These are phyloP conservation scores for Mnemiopsis leidyi DNA, from an alignment of 37 sponge, comb jelly and placozoan genomes.

Conservation along the genomic window DNA sequence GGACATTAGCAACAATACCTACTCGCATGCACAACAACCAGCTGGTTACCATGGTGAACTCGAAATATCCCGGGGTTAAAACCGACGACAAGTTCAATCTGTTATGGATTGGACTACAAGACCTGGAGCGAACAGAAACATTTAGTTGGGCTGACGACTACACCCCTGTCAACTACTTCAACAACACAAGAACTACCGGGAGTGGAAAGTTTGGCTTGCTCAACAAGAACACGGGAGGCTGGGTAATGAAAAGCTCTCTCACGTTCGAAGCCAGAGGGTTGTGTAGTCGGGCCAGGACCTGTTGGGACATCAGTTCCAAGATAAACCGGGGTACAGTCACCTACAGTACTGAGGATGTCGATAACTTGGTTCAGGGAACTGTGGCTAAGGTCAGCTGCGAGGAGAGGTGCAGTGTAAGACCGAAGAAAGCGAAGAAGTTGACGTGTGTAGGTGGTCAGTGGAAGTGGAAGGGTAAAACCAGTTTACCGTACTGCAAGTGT, in stretches of 20 bases:
- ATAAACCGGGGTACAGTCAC: no score
- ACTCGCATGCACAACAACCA: background rate
- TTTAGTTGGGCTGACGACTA: background rate
- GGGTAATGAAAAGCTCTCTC: background rate
- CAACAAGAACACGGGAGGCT: background rate
- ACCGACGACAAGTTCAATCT: constrained; percentile 25
- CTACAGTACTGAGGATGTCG: no score
- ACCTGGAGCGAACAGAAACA: background rate
- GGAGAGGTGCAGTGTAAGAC: background rate
- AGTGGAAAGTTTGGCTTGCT: background rate
- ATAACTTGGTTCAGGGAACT: background rate
- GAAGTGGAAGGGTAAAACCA: no score
- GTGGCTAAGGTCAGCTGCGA: background rate
- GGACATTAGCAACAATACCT: background rate
- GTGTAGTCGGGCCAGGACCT: constrained; percentile 2
- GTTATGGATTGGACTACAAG: constrained; percentile 29
- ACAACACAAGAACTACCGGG: background rate
- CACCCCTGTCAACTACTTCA: background rate
- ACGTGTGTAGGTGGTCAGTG: no score
- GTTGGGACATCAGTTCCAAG: background rate
- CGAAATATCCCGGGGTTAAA: background rate
- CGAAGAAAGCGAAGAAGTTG: no score
- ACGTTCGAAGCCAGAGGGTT: background rate
- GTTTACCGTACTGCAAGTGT: no score
- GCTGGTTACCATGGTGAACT: background rate